Conservation (phyloP, 2,113 vertebrate genomes). For the Hepsetus odoe region DNA sequence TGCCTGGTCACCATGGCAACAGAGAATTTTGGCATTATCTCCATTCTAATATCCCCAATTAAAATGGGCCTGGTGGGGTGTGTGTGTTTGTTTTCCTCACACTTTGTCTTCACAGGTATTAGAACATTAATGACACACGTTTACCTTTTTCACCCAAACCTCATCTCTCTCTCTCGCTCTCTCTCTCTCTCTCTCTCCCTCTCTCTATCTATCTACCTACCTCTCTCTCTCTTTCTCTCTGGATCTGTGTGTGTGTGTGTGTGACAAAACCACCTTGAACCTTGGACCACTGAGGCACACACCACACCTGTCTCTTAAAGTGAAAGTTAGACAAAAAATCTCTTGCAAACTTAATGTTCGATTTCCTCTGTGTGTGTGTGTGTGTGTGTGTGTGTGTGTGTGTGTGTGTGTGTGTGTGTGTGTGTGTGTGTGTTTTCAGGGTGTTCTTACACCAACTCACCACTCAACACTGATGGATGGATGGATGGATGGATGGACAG, state of each 20-base stretch:
- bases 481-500: too few relatives aligned
- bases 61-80: constrained; percentile 66
- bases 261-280: not conserved
- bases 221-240: too few relatives aligned
- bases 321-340: not conserved
- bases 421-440: too few relatives aligned
- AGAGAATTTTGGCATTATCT: constrained; percentile 58
- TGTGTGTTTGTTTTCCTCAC: constrained; percentile 55
- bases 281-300: not conserved
- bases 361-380: not conserved
- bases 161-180: not conserved
- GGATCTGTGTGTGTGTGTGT: constrained; percentile 49
- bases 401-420: too few relatives aligned
- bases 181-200: too few relatives aligned
- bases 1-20: constrained; percentile 58
- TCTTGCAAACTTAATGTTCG: not conserved
- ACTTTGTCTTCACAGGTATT: not conserved
- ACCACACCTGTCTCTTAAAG: not conserved
- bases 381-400: not conserved
- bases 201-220: too few relatives aligned
- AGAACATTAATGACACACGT: not conserved
- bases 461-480: too few relatives aligned
- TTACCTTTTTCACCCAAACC: constrained; percentile 27
- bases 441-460: too few relatives aligned
- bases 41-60: constrained; percentile 69